A percentile compares a stretch with the other conserved stretches of the same genome.
phyloP scores from a whole-genome alignment of 2,888 invertebrate species.

The Thera obeliscata region DNA sequence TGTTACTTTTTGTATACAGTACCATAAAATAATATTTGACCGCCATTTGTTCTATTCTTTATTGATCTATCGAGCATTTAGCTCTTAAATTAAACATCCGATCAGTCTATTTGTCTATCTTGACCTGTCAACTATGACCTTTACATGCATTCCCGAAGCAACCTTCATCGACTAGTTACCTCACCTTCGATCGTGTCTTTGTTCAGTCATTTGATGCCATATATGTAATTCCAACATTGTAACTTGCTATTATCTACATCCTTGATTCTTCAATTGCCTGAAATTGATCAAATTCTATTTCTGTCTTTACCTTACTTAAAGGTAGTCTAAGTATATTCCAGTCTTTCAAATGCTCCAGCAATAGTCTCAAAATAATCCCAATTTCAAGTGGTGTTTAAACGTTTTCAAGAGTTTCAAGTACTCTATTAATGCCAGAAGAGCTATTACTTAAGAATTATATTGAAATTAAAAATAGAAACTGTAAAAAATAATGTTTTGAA shows the following conservation, averaged over 20 bases:
- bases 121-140: conserved; percentile 42
- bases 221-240: conserved; percentile 7
- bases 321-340: background rate
- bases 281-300: conserved; percentile 13
- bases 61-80: too few relatives aligned
- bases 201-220: conserved; percentile 20
- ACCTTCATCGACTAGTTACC: conserved; percentile 33
- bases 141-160: conserved; percentile 32
- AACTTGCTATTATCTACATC: conserved; percentile 12
- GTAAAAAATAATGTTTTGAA: conserved; percentile 25
- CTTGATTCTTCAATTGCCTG: conserved; percentile 13
- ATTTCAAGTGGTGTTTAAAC: conserved; percentile 37
- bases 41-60: too few relatives aligned
- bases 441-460: background rate
- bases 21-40: background rate
- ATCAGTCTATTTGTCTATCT: conserved; percentile 29
- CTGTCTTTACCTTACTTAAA: background rate
- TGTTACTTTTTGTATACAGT: background rate
- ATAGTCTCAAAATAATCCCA: conserved; percentile 10
- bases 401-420: conserved; percentile 31
- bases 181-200: conserved; percentile 27
- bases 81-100: conserved; percentile 18
- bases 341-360: conserved; percentile 15
- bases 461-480: background rate
- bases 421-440: conserved; percentile 15